Percentiles rank a stretch among this genome's conserved stretches.
Evolutionary conservation across 2,797 vertebrate species (phyloP).

Genomic region (Siniperca undulata): DNA sequence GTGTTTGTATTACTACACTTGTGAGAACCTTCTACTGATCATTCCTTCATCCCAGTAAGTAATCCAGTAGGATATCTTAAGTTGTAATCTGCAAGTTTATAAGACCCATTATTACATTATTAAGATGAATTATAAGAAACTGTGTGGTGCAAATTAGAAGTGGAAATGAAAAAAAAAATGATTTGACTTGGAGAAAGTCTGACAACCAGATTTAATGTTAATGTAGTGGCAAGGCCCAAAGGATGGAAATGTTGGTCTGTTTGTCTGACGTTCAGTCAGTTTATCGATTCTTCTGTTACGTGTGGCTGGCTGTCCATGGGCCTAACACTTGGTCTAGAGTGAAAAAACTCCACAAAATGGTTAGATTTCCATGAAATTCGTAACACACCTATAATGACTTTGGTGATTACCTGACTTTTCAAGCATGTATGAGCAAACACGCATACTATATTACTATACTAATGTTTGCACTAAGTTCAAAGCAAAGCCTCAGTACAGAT

Average conservation of each 20-base stretch:
- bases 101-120: not conserved
- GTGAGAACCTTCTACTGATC: constrained; percentile 23
- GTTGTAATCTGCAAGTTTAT: too few relatives aligned
- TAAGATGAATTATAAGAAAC: not conserved
- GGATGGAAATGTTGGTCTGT: not conserved
- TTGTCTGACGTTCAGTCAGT: not conserved
- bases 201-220: not conserved
- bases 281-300: not conserved
- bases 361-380: constrained; percentile 1
- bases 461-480: constrained; percentile 11
- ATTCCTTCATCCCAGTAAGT: constrained; percentile 15
- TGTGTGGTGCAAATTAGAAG: not conserved
- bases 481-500: not conserved
- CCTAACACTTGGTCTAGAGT: too few relatives aligned
- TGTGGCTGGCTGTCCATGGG: not conserved
- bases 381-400: not conserved
- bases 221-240: not conserved
- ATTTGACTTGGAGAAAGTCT: not conserved
- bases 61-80: not conserved
- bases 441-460: not conserved
- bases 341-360: not conserved
- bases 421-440: not conserved
- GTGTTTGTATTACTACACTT: constrained; percentile 14
- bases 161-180: not conserved
- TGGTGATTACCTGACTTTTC: not conserved